Evolutionary conservation across 2,797 vertebrate species (phyloP), one percentile per base, ranked within the genome.

Genomic region (Lutjanus campechanus): DNA sequence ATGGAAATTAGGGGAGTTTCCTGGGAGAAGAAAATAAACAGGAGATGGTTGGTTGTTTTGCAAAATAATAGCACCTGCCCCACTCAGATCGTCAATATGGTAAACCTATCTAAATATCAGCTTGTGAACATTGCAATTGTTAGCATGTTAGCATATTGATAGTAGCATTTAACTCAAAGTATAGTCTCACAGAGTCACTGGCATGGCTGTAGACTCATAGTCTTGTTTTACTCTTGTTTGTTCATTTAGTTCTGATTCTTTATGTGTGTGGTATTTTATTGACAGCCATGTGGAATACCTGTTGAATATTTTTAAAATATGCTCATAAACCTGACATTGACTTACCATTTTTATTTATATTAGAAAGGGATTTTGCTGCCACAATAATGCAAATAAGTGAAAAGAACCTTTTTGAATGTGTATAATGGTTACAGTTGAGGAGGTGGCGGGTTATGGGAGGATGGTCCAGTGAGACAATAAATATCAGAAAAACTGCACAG

Each of bases 361-460:
- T 17, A 13, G 7, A 63, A 13, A 19, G 11, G 1, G 20, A 53
- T 54, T 51, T 16, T 22, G 5, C 12, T 29, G 25, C 36, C 59
- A 53, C 29, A 12, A 29, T 13, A 63, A 61, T 46, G 2, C n/a
- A 20, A 25, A 36, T 20, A 20, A 61, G 15, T 43, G 29, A 62
- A 43, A 47, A 75, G 29, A 36, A 36, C 1, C 29, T 36, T 36
- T 36, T 36, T 25, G 25, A 5, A 2, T 40, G 1, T 44, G 20
- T 44, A 5, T 11, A 16, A 62, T 43, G 11, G 4, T 43, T 8
- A 55, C 36, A 75, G 41, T 20, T 69, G 29, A 20, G 1, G 5
- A 13, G 68, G 46, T 66, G 64, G 53, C 43, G 62, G n/a, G 36
- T 22, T 0, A 11, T 78, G 47, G 64, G 63, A 22, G 40, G 65